Percentiles rank a stretch among this genome's conserved stretches.
Conservation (phyloP, 2,113 vertebrate species). For the Scopus umbretta region DNA sequence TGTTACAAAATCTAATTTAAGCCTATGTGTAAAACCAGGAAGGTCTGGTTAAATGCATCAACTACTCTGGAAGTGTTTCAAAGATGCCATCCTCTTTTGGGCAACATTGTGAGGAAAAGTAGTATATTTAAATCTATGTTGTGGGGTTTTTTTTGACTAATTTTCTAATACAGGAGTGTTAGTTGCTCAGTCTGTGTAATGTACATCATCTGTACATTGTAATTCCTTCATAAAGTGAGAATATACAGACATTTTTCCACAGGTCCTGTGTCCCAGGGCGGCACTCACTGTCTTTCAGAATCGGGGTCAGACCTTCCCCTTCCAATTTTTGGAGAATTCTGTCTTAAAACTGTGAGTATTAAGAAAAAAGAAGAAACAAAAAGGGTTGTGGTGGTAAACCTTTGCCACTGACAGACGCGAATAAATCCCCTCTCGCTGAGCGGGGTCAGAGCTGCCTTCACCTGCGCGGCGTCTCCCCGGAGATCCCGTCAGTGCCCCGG, state of each 20-base stretch:
- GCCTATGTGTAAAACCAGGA: background rate
- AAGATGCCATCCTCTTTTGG: background rate
- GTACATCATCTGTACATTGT: accelerated
- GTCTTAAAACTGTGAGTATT: background rate
- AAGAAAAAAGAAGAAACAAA: background rate
- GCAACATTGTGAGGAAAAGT: background rate
- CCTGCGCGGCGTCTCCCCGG: background rate
- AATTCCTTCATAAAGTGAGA: background rate
- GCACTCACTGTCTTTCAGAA: background rate
- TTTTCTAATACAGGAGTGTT: background rate
- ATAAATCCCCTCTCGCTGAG: accelerated
- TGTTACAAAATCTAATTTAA: background rate
- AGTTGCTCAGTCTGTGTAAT: accelerated
- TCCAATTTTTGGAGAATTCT: accelerated
- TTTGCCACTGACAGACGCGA: accelerated
- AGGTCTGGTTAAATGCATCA: background rate
- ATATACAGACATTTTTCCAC: background rate
- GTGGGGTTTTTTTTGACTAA: too few species aligned
- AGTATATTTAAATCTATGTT: background rate
- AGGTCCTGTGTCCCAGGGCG: accelerated
- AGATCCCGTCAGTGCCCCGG: accelerated
- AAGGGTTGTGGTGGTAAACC: accelerated
- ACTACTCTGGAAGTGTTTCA: background rate
- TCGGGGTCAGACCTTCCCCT: background rate
- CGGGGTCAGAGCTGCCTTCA: background rate